phyloP scores from a whole-genome alignment of 2,888 invertebrate species.

The Pristionchus mayeri region DNA sequence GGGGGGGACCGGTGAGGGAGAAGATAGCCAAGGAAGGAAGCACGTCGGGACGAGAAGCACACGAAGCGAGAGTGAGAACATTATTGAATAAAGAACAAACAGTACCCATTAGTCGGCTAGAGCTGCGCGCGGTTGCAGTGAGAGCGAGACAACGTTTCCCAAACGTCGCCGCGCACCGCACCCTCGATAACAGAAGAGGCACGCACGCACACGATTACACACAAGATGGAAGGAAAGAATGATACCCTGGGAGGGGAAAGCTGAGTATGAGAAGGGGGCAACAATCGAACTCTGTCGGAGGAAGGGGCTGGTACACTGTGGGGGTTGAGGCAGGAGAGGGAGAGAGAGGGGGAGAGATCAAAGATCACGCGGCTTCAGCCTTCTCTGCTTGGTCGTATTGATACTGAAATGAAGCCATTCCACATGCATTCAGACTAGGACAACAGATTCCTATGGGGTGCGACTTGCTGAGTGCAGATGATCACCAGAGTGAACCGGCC shows the following conservation, averaged over 20 bases:
- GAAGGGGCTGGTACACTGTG: not conserved
- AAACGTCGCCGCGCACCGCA: not conserved
- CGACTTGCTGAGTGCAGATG: too few species aligned
- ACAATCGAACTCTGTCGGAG: not conserved
- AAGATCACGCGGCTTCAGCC: not conserved
- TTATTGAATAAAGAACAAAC: not conserved
- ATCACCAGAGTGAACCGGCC: too few species aligned
- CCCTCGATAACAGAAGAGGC: not conserved
- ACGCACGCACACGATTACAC: not conserved
- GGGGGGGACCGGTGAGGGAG: not conserved
- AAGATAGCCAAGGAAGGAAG: not conserved
- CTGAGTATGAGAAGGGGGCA: not conserved
- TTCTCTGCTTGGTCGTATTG: conserved; percentile 15
- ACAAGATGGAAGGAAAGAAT: not conserved
- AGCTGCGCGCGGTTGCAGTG: not conserved
- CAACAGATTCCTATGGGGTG: too few species aligned
- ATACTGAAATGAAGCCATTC: not conserved
- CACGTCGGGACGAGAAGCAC: conserved; percentile 16
- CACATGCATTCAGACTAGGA: not conserved
- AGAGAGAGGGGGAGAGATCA: not conserved
- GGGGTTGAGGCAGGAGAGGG: not conserved
- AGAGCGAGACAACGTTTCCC: not conserved
- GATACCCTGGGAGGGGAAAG: conserved; percentile 1
- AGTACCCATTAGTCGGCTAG: conserved; percentile 10
- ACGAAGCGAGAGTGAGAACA: not conserved